phyloP scores from a whole-genome alignment of 2,113 vertebrate species.

The Ptychochromis oligacanthus region DNA sequence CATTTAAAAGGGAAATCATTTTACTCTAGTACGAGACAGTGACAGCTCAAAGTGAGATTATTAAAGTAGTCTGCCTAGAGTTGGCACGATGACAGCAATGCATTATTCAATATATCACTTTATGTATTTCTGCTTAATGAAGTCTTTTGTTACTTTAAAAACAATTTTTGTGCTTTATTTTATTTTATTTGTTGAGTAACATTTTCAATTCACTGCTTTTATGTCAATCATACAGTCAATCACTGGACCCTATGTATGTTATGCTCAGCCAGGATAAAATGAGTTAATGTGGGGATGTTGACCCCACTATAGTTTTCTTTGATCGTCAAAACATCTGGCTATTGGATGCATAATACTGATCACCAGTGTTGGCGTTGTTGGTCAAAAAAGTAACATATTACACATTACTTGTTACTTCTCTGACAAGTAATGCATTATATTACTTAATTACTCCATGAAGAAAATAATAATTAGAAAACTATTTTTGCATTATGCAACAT shows the following conservation, averaged over 20 bases:
- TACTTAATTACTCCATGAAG: background rate
- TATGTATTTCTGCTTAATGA: background rate
- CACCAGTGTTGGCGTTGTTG: no score
- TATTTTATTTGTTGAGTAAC: background rate
- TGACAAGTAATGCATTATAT: background rate
- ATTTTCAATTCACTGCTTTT: background rate
- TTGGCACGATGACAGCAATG: background rate
- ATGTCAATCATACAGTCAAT: no score
- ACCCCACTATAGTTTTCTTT: no score
- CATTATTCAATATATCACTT: background rate
- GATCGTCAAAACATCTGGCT: no score
- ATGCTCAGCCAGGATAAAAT: background rate
- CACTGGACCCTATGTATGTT: background rate
- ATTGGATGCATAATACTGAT: no score
- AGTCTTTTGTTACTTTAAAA: accelerated
- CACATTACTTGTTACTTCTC: no score
- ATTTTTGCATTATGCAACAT: background rate
- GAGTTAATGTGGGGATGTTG: no score
- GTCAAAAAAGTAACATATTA: no score
- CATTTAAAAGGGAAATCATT: background rate
- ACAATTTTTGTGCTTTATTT: accelerated
- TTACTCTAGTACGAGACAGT: background rate
- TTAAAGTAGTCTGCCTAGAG: background rate
- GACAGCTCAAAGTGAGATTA: background rate
- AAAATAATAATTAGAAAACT: background rate